Conservation (phyloP, 2,797 vertebrate genomes). For the Mormyrops boulengeri region DNA sequence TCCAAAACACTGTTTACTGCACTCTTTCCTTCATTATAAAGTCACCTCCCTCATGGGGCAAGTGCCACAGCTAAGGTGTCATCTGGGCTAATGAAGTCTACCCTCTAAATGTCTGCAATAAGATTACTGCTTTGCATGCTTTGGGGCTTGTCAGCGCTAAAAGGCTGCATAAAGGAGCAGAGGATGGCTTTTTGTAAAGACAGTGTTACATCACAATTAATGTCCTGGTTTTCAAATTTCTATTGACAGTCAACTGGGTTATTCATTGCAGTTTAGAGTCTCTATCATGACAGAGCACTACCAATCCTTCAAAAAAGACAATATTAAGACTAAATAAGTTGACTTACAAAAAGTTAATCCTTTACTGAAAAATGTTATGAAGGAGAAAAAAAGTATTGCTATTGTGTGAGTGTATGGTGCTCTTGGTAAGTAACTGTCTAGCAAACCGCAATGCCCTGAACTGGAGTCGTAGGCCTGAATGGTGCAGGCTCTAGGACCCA, state of each 20-base stretch:
- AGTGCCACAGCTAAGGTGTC: constrained; percentile 52
- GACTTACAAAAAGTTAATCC: background rate
- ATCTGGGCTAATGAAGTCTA: constrained; percentile 63
- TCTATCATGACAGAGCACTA: constrained; percentile 41
- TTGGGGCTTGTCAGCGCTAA: constrained; percentile 57
- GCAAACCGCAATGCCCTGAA: background rate
- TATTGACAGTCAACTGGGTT: background rate
- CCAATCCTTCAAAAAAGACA: constrained; percentile 34
- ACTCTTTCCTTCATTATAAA: constrained; percentile 36
- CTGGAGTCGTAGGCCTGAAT: background rate
- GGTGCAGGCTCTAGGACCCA: background rate
- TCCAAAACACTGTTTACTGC: background rate
- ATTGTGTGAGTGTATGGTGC: background rate
- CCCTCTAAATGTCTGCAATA: constrained; percentile 45
- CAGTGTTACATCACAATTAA: constrained; percentile 40
- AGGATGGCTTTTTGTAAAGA: constrained; percentile 38
- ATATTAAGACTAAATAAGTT: constrained; percentile 40
- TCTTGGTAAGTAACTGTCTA: background rate
- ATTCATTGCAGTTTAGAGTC: background rate
- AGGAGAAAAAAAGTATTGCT: background rate
- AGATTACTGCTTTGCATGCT: constrained; percentile 51
- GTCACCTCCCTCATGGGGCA: constrained; percentile 39
- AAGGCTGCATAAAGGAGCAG: constrained; percentile 58
- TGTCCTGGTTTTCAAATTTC: constrained; percentile 27
- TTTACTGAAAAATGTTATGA: constrained; percentile 24